Conservation (phyloP, 2,797 vertebrate genomes). For the Mus minutoides region DNA sequence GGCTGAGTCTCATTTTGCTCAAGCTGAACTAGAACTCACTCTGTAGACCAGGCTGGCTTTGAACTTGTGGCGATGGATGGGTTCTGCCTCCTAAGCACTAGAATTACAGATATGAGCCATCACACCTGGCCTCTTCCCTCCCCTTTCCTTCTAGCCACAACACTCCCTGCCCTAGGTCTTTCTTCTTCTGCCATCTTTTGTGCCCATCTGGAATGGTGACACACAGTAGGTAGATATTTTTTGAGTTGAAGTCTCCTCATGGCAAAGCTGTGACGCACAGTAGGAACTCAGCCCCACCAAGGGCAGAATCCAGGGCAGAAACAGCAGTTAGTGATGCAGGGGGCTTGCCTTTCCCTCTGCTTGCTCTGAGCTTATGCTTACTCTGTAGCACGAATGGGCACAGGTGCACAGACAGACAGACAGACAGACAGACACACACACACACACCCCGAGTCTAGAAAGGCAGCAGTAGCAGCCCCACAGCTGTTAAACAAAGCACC, state of each 20-base stretch:
- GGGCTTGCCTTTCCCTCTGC: background rate
- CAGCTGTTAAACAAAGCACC: background rate
- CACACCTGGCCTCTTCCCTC: background rate
- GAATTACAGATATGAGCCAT: background rate
- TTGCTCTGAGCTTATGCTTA: background rate
- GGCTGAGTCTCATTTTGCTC: background rate
- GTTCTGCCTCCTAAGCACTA: background rate
- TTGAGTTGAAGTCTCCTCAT: background rate
- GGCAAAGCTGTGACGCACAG: background rate
- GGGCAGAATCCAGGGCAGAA: background rate
- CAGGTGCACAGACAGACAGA: too few relatives aligned
- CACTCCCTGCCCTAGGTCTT: background rate
- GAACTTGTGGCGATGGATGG: background rate
- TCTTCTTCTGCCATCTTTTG: background rate
- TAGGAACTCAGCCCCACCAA: constrained; percentile 2
- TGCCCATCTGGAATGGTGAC: background rate
- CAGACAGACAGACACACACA: background rate
- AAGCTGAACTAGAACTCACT: background rate
- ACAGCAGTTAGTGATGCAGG: background rate
- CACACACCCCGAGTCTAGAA: background rate
- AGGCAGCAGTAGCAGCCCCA: background rate
- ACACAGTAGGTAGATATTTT: background rate
- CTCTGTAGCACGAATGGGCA: background rate
- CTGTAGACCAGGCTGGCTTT: background rate
- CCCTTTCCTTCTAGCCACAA: background rate